Evolutionary conservation across 2,113 vertebrate genomes (phyloP), one percentile per base, ranked within the genome.

Genomic region (Heteronetta atricapilla): DNA sequence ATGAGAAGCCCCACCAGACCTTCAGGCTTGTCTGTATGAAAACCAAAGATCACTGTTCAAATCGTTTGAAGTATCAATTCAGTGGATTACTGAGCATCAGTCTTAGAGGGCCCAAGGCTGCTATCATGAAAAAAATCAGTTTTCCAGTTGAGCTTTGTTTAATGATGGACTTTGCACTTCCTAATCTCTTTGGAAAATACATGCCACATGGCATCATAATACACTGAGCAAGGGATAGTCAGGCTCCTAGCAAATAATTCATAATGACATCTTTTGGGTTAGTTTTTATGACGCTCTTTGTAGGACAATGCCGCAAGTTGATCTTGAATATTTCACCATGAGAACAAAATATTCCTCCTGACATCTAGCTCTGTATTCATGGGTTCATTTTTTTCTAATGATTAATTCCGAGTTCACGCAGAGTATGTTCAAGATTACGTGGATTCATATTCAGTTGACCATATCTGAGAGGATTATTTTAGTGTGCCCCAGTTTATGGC

Each of bases 381-480:
- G 26, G 50, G 88, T 82, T 96, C 94, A 82, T 96, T 96, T 96
- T 96, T 96, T 96, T 94, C 88, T 94, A 70, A 96, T 90, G 96
- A 96, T 96, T 97, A 97, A 96, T 96, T 94, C 81, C 58, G 88
- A 96, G 96, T 97, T 96, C 96, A 97, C 5, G 2, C 67, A 97
- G 95, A 96, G 95, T 95, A 88, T 97, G 95, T 76, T 96, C 90
- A 89, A 96, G 96, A 97, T 97, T 97, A 96, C 88, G 87, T 0
- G 81, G 96, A 97, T 97, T 97, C 96, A 95, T 87, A 96, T 70
- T 84, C 96, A 96, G 93, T 96, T 97, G 94, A 96, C 95, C 96
- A 96, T 96, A 97, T 95, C 95, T 93, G 94, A 97, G 92, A 93
- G 95, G 96, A 96, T 97, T 97, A 97, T 90, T 95, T 94, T 80